Base-by-base conservation (phyloP, 2,113 vertebrate genomes). In the Bombycilla garrulus region DNA sequence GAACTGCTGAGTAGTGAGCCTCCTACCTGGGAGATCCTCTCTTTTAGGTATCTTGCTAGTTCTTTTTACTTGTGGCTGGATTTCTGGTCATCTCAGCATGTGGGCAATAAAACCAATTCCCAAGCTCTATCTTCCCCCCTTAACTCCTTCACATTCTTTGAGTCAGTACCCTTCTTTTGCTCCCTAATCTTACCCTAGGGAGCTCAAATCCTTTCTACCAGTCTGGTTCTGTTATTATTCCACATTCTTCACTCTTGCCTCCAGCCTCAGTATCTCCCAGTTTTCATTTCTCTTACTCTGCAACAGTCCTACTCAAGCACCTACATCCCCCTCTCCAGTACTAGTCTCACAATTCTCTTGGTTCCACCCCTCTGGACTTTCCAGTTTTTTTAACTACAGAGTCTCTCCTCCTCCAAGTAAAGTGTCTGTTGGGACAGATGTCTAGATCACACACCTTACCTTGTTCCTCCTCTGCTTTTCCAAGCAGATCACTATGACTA, bases 231-330 rank as follows among this genome's bases (percentile, higher is more conserved):
- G 23, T 38, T 54, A 44, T 20, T 48, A 40, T 15, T 58, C 29
- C 35, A 36, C 26, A 73, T 31, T 28, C 9, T 78, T 33, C 5
- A 5, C 26, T 66, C 11, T n/a, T 66, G 47, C 8, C 4, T 71
- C 10, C 11, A 78, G 18, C 5, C 29, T 76, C 26, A 1, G 0
- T 4, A 54, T 45, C 9, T 58, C 20, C 10, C 11, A 45, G 20
- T 33, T 47, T 38, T 44, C 56, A 25, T 33, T 60, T 56, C 12
- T 79, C 35, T 57, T 51, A 33, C 28, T 61, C 42, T 66, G 15
- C 22, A 57, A 18, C 15, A 64, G 33, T 56, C 53, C 48, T 26
- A 28, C 31, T 78, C 16, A 73, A 57, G 36, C 15, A 81, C 21
- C 15, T 73, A 11, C 22, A 29, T 70, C 31, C 12, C 2, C 3